Evolutionary conservation across 2,888 invertebrate genomes (phyloP).

Genomic region (Drosophila mimica): DNA sequence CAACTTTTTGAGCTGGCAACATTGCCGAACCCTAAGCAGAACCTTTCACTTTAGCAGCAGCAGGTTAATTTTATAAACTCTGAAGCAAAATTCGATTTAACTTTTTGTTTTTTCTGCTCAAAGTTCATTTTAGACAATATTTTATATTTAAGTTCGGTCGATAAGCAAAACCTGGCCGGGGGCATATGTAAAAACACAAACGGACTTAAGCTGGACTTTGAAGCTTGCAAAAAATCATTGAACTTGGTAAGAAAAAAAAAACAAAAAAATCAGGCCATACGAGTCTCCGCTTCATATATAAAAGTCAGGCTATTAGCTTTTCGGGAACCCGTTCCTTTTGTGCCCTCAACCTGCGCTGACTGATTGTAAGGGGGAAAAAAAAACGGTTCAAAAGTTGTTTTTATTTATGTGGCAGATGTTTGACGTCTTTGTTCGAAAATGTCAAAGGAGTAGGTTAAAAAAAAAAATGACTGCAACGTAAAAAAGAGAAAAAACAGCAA

Average conservation of each 20-base stretch:
- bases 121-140: neutral
- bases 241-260: neutral
- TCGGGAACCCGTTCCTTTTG: neutral
- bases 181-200: neutral
- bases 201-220: neutral
- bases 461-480: neutral
- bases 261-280: neutral
- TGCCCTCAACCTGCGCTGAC: neutral
- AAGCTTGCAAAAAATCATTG: neutral
- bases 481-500: neutral
- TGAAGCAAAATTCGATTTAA: neutral
- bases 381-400: conserved; percentile 19
- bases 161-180: neutral
- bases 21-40: neutral
- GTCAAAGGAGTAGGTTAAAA: conserved; percentile 1
- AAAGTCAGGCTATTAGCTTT: neutral
- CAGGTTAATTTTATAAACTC: neutral
- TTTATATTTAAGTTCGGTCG: neutral
- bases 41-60: neutral
- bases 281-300: neutral
- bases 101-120: neutral
- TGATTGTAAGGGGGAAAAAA: neutral
- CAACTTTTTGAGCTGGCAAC: neutral
- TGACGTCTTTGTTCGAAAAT: conserved; percentile 9
- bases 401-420: conserved; percentile 21